Conservation (phyloP, 2,113 vertebrate species). For the Tauraco erythrolophus region DNA sequence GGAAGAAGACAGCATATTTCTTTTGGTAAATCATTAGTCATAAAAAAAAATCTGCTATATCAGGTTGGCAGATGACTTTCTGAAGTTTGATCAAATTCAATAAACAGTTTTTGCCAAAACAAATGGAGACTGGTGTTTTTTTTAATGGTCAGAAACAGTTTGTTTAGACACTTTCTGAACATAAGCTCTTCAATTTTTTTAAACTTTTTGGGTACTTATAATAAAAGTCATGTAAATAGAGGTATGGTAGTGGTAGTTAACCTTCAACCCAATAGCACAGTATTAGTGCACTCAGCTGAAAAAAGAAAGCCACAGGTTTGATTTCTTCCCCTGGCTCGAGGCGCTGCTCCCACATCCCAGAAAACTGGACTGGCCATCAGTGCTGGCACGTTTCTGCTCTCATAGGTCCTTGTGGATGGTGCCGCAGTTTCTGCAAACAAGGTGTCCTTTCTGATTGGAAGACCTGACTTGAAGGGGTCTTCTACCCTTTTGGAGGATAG, state of each 20-base stretch:
- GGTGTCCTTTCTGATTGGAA: background rate
- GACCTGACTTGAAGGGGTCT: background rate
- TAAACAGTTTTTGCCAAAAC: background rate
- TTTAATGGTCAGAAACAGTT: background rate
- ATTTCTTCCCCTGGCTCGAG: background rate
- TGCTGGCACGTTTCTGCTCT: background rate
- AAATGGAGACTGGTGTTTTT: background rate
- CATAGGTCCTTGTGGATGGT: background rate
- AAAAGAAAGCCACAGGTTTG: background rate
- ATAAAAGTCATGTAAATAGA: background rate
- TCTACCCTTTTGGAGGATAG: background rate
- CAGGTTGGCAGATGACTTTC: background rate
- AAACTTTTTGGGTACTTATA: background rate
- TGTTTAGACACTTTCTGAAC: background rate
- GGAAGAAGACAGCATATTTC: background rate
- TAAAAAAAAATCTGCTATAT: background rate
- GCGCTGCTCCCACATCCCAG: background rate
- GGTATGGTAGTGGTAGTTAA: background rate
- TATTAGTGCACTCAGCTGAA: background rate
- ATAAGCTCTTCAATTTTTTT: background rate
- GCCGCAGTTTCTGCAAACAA: background rate
- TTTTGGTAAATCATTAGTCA: constrained; percentile 9
- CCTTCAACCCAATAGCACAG: background rate
- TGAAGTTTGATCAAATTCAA: background rate
- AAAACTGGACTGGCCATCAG: background rate